Evolutionary conservation across 53 echinoderm and acorn worm species (phyloP), one percentile per base, ranked within the genome.

Genomic region (Mesocentrotus franciscanus): DNA sequence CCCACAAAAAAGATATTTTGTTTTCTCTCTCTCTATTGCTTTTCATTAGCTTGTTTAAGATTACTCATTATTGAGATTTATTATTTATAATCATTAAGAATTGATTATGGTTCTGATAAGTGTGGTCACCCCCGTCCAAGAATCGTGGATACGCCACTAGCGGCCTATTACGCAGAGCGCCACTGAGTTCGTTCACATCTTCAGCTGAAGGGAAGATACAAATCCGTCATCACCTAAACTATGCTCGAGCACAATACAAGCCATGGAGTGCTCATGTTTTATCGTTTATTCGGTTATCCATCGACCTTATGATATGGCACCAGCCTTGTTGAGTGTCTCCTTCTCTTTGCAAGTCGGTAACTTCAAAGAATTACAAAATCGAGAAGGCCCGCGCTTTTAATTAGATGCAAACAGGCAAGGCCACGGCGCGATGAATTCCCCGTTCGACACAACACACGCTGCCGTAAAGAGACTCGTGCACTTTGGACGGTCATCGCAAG

Each of bases 361-460:
- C 91, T 91, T 94, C 94, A 94, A 94, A 94, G 61, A 75, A 49
- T 59, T 60, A 30, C 29, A 91, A 91, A 64, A 24, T 6, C 35
- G 62, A 91, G 36, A 64, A 64, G 91, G 61, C 64, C 33, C 49
- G 42, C 55, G 42, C 26, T 94, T 94, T 94, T 94, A 94, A 94
- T 94, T 94, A 81, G 94, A 94, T 83, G 84, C 94, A 94, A 94
- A 81, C 35, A 83, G 39, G 30, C 76, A 93, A 75, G 74, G 93
- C 26, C 76, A 74, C 55, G 93, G 59, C 60, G 89, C 27, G 60
- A 89, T 26, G 89, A 57, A 89, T 89, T 60, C 92, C 32, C 92
- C 39, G 33, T 60, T 62, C 85, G 85, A 55, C 55, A 18, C 18
- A 56, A 85, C 42, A 49, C 55, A 42, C 55, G 15, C 17, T 12